phyloP scores from a whole-genome alignment of 2,113 vertebrate genomes.

The Gobiocypris rarus region DNA sequence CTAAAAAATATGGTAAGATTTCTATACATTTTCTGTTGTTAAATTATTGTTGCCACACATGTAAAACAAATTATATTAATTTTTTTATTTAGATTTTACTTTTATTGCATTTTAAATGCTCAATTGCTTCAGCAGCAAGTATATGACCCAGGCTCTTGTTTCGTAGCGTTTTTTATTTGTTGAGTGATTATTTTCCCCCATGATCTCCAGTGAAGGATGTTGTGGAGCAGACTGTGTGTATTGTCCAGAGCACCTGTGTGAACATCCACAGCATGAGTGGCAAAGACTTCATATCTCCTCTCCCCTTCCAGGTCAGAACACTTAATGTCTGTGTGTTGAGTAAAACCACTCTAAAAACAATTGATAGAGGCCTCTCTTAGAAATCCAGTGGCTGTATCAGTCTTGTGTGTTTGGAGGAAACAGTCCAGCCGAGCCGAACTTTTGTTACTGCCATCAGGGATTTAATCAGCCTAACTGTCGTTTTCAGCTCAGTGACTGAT shows the following conservation, averaged over 20 bases:
- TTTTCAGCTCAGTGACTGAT: constrained; percentile 46
- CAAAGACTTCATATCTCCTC: constrained; percentile 93
- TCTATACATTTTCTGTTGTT: not conserved
- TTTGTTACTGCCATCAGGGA: constrained; percentile 17
- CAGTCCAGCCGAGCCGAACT: not conserved
- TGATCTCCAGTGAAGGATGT: constrained; percentile 67
- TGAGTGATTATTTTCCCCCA: constrained; percentile 31
- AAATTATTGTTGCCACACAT: not conserved
- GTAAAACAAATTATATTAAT: not conserved
- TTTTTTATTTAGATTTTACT: not conserved
- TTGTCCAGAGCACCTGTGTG: constrained; percentile 91
- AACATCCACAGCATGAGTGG: constrained; percentile 93
- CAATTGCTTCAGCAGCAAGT: not conserved
- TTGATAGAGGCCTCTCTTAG: not conserved
- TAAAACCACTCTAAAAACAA: not conserved
- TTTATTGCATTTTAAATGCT: not conserved
- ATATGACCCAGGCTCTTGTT: not conserved
- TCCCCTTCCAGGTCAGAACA: constrained; percentile 90
- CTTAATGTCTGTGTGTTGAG: not conserved
- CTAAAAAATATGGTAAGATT: constrained; percentile 81
- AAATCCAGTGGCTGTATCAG: not conserved
- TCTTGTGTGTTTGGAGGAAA: not conserved
- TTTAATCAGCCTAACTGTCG: constrained; percentile 30
- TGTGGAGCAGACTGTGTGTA: constrained; percentile 85
- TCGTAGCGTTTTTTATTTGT: not conserved